phyloP scores from a whole-genome alignment of 2,888 invertebrate genomes.

The Pristionchus mayeri region DNA sequence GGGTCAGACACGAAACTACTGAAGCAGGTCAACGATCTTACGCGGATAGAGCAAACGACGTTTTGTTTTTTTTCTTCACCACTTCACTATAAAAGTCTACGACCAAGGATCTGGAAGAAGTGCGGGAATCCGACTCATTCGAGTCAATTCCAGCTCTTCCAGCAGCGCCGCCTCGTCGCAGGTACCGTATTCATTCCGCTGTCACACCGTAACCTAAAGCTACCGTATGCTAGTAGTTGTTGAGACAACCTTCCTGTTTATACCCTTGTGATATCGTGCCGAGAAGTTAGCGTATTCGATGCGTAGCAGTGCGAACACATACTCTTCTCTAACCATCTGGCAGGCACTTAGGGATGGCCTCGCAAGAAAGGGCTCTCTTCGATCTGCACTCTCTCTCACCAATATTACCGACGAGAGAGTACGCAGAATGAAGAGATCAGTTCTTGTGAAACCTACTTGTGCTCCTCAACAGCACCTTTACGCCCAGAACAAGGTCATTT shows the following conservation, averaged over 20 bases:
- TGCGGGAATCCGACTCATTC: slow-evolving; percentile 22
- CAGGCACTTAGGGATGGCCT: too few species aligned
- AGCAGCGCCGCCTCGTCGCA: slow-evolving; percentile 29
- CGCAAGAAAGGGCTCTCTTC: too few species aligned
- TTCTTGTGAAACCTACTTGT: too few species aligned
- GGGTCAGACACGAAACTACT: background rate
- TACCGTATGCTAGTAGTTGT: too few species aligned
- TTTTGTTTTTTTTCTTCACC: background rate
- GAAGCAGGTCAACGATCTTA: background rate
- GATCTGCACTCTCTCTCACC: too few species aligned
- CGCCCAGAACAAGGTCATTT: background rate
- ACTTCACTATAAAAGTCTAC: slow-evolving; percentile 23
- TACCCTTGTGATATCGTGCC: too few species aligned
- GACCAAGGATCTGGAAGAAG: slow-evolving; percentile 48
- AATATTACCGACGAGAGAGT: too few species aligned
- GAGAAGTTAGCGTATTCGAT: background rate
- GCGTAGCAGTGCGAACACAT: background rate
- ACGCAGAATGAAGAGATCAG: too few species aligned
- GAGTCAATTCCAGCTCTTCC: slow-evolving; percentile 28
- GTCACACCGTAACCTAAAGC: too few species aligned
- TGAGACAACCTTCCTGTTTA: too few species aligned
- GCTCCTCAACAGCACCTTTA: slow-evolving; percentile 56
- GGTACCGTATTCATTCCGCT: background rate
- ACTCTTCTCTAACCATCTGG: background rate
- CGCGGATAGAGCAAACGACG: background rate